Evolutionary conservation across 2,113 vertebrate genomes (phyloP), one percentile per base, ranked within the genome.

Genomic region (Nothobranchius furzeri): DNA sequence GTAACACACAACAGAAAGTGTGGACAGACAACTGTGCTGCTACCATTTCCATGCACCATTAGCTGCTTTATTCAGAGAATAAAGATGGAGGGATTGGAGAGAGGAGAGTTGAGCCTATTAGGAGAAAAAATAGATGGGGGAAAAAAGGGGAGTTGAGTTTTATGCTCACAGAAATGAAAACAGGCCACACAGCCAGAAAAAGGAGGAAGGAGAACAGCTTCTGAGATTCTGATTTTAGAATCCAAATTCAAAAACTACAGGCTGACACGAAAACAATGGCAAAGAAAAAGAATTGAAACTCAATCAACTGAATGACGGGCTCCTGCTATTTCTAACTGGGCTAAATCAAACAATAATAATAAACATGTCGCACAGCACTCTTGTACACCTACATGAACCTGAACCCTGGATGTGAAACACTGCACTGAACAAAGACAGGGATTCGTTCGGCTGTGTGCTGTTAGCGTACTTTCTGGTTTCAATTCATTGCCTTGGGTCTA

Each of bases 31-130:
- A 68, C 81, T 73, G 81, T 66, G 65, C 69, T 57, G 80, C 76
- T 76, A 79, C 75, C 84, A 85, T 87, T 82, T 88, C 80, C 73
- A 84, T 69, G 85, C 75, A 59, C 87, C 85, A 86, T 89, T 89
- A 85, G 78, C 80, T 73, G 64, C 82, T 89, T 85, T 84, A 87
- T 87, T 87, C 88, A 82, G 82, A 75, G 15, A 82, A 20, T 20
- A 20, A 73, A 89, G 79, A 85, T 58, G 70, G 71, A 62, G 70
- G 15, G 70, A 84, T 68, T n/a, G 3, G 70, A 67, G 64, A 79
- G 75, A 52, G 52, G 57, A 79, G 48, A 79, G 74, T 78, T 85
- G 86, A 88, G 86, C 82, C 78, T 81, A 82, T 85, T 87, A 86
- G 55, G 49, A 58, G 54, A 65, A 30, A 73, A 47, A 61, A 72